Base-by-base conservation (phyloP, 1,140 invertebrate species). In the Lepidotrigona ventralis region DNA sequence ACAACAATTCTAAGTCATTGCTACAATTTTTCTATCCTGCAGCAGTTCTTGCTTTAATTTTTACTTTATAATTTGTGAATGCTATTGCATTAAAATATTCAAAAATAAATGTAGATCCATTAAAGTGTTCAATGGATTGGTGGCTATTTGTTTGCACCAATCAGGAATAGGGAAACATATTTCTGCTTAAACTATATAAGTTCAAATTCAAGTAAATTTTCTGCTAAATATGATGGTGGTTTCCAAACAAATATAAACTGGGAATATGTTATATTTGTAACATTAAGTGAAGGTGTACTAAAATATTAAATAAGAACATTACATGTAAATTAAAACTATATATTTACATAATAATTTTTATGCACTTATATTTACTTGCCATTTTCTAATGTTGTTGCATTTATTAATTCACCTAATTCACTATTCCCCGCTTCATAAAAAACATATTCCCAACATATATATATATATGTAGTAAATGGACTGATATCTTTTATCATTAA, bases 1-100 rank as follows among this genome's bases (percentile, higher is more conserved):
- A 77, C n/a, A 89, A 84, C 17, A 58, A 58, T 1, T 5, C 29
- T n/a, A 86, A 19, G 19, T 69, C 12, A 26, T 88, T 74, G 56
- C 88, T 90, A 21, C 54, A 87, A 54, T 84, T 86, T 60, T 92
- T 83, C 90, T 90, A 93, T 76, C 91, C 93, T 21, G 88, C 91
- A 4, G 26, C 60, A 73, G 93, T 93, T 76, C 79, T 88, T 1
- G 91, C 92, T 79, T 78, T 84, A 12, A 93, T 91, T 64, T 66
- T 79, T 51, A 84, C 86, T 23, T n/a, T 77, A 60, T 93, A 92
- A 69, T 82, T 76, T 9, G 91, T 87, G 53, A 85, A 90, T n/a
- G 90, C 76, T 58, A 60, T 83, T 72, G 82, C 90, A 17, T 84
- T 63, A 29, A n/a, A 11, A 83, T 83, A 90, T 14, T 58, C 66